phyloP scores from a whole-genome alignment of 2,888 invertebrate genomes.

The Xestia xanthographa region DNA sequence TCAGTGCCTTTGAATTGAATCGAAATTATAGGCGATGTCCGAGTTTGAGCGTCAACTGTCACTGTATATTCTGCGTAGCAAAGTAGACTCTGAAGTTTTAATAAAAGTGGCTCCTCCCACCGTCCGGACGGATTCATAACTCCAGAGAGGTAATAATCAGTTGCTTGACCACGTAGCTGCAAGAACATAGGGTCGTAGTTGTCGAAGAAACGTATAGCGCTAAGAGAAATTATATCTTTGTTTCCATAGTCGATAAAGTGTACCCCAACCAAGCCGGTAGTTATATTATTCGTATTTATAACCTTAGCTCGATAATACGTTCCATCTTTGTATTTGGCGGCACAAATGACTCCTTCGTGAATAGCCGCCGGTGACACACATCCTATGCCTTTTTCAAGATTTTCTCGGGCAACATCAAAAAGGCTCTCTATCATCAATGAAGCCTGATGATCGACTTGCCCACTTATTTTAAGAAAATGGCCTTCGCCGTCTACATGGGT shows the following conservation, averaged over 20 bases:
- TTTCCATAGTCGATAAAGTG: constrained; percentile 93
- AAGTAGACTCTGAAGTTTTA: constrained; percentile 83
- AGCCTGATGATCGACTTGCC: constrained; percentile 91
- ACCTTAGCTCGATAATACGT: constrained; percentile 92
- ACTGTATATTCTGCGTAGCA: constrained; percentile 85
- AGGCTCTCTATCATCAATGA: constrained; percentile 90
- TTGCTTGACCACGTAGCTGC: constrained; percentile 90
- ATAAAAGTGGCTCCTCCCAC: constrained; percentile 89
- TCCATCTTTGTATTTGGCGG: constrained; percentile 92
- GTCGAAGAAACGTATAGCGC: constrained; percentile 91
- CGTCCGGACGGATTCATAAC: constrained; percentile 87
- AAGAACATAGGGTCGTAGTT: constrained; percentile 87
- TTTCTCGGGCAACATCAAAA: constrained; percentile 81
- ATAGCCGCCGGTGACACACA: constrained; percentile 87
- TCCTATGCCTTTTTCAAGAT: constrained; percentile 85
- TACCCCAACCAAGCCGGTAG: constrained; percentile 91
- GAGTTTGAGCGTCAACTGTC: constrained; percentile 81
- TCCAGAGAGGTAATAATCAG: constrained; percentile 91
- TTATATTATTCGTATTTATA: constrained; percentile 84
- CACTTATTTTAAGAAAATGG: constrained; percentile 93
- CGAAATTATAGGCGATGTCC: constrained; percentile 84
- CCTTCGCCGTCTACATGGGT: constrained; percentile 93
- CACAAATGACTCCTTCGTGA: constrained; percentile 90
- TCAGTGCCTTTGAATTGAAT: constrained; percentile 88
- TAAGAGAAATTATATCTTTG: constrained; percentile 90